A percentile compares a stretch with the other conserved stretches of the same genome.
Evolutionary conservation across 2,113 vertebrate species (phyloP).

Genomic region (Ciconia stormi): DNA sequence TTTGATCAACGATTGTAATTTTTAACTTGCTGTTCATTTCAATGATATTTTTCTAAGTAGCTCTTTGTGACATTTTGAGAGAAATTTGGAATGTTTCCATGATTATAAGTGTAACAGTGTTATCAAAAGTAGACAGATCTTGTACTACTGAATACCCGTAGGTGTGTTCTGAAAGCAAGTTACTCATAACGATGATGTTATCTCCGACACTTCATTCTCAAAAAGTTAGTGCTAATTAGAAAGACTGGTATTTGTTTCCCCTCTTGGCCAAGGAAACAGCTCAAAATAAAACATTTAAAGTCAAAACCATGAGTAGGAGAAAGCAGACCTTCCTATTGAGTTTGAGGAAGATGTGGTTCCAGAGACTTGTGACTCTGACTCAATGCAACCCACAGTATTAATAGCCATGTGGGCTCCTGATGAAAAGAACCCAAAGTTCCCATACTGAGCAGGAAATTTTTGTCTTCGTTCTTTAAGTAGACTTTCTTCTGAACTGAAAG

Average conservation of each 20-base stretch:
- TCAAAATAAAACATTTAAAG: slow-evolving; percentile 13
- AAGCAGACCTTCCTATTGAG: not conserved
- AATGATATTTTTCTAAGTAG: not conserved
- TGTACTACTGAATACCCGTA: not conserved
- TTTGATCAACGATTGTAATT: not conserved
- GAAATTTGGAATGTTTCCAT: slow-evolving; percentile 1
- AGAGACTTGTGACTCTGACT: not conserved
- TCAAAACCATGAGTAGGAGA: not conserved
- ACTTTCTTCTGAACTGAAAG: not conserved
- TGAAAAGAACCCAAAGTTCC: not conserved
- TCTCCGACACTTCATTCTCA: slow-evolving; percentile 8
- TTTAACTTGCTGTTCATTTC: not conserved
- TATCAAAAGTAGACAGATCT: slow-evolving; percentile 29
- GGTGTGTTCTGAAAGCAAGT: slow-evolving; percentile 29
- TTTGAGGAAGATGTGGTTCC: not conserved
- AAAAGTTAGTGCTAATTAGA: not conserved
- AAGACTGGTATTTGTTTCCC: not conserved
- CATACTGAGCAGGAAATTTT: not conserved
- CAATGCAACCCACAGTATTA: not conserved
- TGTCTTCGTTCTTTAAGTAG: not conserved
- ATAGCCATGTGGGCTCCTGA: not conserved
- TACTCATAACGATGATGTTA: not conserved
- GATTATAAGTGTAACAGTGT: not conserved
- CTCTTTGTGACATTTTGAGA: slow-evolving; percentile 21
- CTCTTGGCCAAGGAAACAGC: not conserved